Evolutionary conservation across 2,888 invertebrate genomes (phyloP).

Genomic region (Geotrupes spiniger): DNA sequence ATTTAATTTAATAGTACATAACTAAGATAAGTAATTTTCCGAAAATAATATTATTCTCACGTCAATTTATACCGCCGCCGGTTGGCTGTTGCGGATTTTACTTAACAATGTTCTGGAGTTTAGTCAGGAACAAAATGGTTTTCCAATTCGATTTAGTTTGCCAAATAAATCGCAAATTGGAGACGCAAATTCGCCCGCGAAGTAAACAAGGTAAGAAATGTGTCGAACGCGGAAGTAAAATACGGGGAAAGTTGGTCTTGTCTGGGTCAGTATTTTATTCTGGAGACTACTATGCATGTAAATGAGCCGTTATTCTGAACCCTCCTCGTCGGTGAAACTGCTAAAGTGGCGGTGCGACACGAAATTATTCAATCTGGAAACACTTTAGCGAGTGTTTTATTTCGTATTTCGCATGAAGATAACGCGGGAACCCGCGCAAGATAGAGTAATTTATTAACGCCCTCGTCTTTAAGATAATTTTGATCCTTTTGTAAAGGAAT

Average conservation of each 20-base stretch:
- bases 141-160: too few relatives aligned
- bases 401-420: slow-evolving; percentile 5
- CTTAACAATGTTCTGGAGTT: too few relatives aligned
- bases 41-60: too few relatives aligned
- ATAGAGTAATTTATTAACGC: slow-evolving; percentile 8
- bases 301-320: background rate
- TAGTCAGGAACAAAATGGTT: too few relatives aligned
- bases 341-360: background rate
- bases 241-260: background rate
- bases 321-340: background rate
- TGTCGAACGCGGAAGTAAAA: too few relatives aligned
- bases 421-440: slow-evolving; percentile 2
- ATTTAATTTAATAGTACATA: too few relatives aligned
- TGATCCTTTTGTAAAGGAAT: slow-evolving; percentile 2
- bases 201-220: too few relatives aligned
- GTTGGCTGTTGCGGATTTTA: too few relatives aligned
- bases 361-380: slow-evolving; percentile 6
- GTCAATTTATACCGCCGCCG: too few relatives aligned
- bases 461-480: slow-evolving; percentile 9
- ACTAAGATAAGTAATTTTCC: too few relatives aligned
- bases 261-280: slow-evolving; percentile 2
- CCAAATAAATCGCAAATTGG: too few relatives aligned
- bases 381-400: slow-evolving; percentile 5
- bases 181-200: too few relatives aligned
- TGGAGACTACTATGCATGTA: slow-evolving; percentile 4